Evolutionary conservation across 1,140 invertebrate genomes (phyloP).

Genomic region (Ridgeia piscesae): DNA sequence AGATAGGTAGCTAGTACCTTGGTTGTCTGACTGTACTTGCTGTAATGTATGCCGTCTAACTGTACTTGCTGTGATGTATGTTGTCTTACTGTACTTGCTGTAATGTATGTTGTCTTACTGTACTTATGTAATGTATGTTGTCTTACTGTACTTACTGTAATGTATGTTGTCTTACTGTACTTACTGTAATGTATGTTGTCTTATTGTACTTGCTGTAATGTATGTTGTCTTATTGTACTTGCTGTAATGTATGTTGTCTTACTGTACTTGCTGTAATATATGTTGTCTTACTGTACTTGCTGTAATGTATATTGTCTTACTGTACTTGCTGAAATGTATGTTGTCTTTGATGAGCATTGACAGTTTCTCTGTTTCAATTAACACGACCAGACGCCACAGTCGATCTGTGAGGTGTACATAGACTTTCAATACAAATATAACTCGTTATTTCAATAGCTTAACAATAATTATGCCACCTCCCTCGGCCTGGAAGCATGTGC

Average conservation of each 20-base stretch:
- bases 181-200: neutral
- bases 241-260: neutral
- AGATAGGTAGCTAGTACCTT: neutral
- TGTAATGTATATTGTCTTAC: neutral
- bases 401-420: neutral
- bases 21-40: neutral
- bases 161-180: neutral
- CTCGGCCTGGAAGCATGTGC: neutral
- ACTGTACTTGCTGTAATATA: neutral
- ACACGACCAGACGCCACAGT: neutral
- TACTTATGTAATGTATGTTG: neutral
- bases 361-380: neutral
- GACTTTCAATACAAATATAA: neutral
- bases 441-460: neutral
- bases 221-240: neutral
- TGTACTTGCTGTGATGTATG: neutral
- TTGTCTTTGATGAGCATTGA: neutral
- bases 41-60: neutral
- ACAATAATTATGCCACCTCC: neutral
- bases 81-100: neutral
- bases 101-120: neutral
- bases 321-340: neutral
- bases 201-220: neutral
- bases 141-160: neutral
- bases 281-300: neutral